Percentiles rank a stretch among this genome's conserved stretches.
These are phyloP conservation scores for Pedetes capensis DNA, from an alignment of 2,113 vertebrate genomes.

Conservation along the genomic window DNA sequence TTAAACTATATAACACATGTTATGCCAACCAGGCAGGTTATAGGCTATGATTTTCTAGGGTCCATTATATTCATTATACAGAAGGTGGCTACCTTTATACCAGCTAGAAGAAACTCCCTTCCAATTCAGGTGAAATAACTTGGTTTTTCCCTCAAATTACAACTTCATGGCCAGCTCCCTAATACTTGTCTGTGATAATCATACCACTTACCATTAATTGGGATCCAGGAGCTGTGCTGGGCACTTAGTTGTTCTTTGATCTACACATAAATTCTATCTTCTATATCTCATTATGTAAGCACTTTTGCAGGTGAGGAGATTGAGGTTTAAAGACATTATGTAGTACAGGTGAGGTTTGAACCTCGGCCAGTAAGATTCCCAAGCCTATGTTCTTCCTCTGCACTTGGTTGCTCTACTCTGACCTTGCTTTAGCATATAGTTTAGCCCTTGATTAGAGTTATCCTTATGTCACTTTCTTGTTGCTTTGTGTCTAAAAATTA, in stretches of 20 bases:
- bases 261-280: not conserved
- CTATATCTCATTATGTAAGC: not conserved
- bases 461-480: not conserved
- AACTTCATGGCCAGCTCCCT: not conserved
- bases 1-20: slow-evolving; percentile 55
- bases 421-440: not conserved
- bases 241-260: not conserved
- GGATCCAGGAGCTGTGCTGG: not conserved
- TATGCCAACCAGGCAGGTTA: slow-evolving; percentile 39
- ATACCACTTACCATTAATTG: slow-evolving; percentile 8
- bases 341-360: not conserved
- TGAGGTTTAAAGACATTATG: not conserved
- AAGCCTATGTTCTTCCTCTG: not conserved
- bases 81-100: slow-evolving; percentile 31
- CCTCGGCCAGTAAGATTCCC: not conserved
- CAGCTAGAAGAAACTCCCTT: slow-evolving; percentile 8
- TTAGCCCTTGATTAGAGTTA: not conserved
- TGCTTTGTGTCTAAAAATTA: not conserved
- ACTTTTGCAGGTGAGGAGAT: not conserved
- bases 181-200: slow-evolving; percentile 25
- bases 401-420: not conserved
- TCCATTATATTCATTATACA: slow-evolving; percentile 56
- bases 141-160: not conserved
- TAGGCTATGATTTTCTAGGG: slow-evolving; percentile 59
- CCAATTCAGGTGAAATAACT: not conserved